Base-by-base conservation (phyloP, 2,888 invertebrate genomes). In the Panorpa germanica region DNA sequence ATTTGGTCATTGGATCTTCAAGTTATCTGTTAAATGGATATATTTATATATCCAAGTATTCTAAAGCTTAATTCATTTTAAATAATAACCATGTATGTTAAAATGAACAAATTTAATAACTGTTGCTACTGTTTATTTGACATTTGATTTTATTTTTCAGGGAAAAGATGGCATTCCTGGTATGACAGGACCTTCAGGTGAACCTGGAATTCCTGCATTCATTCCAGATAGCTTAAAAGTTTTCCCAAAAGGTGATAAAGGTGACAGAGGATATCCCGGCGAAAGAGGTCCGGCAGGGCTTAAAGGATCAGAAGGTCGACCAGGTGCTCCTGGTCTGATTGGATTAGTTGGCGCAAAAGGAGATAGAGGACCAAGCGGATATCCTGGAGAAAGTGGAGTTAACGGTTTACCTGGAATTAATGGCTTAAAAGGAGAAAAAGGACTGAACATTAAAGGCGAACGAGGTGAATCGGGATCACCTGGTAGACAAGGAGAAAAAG, bases 361-460 rank as follows among this genome's bases (percentile, higher is more conserved):
- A n/a, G n/a, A n/a, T n/a, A n/a, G 42, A 7, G 68, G 69, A 25
- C 43, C 50, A 31, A 43, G 44, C 3, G 70, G 70, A 28, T 36
- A 33, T 4, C 41, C 45, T 2, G 75, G 83, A 15, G 50, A 53
- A 1, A 74, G 71, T 41, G 83, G 83, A 28, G 64, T 66, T 17
- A 53, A 56, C 18, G 85, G 85, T 15, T 47, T 46, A 8, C 49
- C 60, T 29, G 83, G 85, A 3, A 51, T 63, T 8, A 60, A 62
- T 7, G 86, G 85, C 6, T 46, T 54, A 8, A 68, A 73, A 41
- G 86, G 86, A 31, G 61, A 63, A 50, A 58, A 61, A 26, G 73
- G 73, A 33, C 41, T 44, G 35, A 58, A 55, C 35, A 48, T 80
- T 10, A 81, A 75, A 50, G 86, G 85, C 40, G 77, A 78, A 45